These are phyloP conservation scores for Leptopilina clavipes DNA, from an alignment of 1,140 invertebrate species.

Conservation along the genomic window DNA sequence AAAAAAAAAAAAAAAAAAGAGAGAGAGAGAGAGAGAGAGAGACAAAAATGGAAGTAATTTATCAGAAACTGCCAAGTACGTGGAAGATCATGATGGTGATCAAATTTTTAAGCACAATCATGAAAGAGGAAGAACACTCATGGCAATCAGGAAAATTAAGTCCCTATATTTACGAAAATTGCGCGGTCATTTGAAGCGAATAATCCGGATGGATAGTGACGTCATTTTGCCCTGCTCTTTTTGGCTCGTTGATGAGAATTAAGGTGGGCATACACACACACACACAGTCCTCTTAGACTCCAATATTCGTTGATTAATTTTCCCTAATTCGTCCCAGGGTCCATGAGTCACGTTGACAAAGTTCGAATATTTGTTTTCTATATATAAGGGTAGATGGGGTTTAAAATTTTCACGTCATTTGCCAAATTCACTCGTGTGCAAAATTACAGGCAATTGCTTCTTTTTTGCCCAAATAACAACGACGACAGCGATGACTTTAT, in stretches of 20 bases:
- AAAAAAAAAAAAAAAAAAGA: background rate
- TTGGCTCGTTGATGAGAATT: background rate
- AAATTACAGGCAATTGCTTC: conserved; percentile 45
- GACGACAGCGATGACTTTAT: conserved; percentile 11
- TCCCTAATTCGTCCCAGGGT: conserved; percentile 45
- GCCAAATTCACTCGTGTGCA: conserved; percentile 43
- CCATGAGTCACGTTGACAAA: conserved; percentile 45
- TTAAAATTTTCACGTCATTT: conserved; percentile 54
- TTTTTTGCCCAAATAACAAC: background rate
- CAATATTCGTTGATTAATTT: conserved; percentile 54
- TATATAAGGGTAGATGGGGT: conserved; percentile 42
- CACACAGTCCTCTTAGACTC: no score
- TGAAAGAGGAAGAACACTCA: background rate
- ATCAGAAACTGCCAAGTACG: background rate
- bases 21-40: background rate
- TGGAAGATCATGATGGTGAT: background rate
- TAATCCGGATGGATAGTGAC: background rate
- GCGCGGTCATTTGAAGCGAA: background rate
- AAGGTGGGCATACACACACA: background rate
- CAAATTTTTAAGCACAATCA: background rate
- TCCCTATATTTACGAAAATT: background rate
- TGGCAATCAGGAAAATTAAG: conserved; percentile 17
- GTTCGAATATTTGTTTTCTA: background rate
- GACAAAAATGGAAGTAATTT: background rate
- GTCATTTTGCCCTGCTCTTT: background rate